These are phyloP conservation scores for Gallinago nigripennis DNA, from an alignment of 2,797 vertebrate genomes.

Conservation along the genomic window DNA sequence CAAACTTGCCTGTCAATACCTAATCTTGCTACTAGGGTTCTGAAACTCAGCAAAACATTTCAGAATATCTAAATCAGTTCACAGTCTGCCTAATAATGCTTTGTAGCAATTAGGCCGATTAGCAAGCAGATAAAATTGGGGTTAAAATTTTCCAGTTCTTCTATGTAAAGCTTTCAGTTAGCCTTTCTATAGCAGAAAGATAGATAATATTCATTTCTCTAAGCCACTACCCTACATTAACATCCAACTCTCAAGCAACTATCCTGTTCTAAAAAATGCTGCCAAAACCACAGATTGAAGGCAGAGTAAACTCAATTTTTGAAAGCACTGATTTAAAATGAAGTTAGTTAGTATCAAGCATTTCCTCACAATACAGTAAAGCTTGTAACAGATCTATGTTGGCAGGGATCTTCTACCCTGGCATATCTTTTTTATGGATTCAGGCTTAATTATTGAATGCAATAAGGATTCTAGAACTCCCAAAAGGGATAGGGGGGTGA, in stretches of 20 bases:
- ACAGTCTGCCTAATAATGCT: background rate
- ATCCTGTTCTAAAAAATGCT: background rate
- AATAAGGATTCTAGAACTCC: background rate
- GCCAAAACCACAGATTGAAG: background rate
- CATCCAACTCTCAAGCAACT: background rate
- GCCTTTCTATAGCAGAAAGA: background rate
- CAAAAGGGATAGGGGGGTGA: fast-evolving
- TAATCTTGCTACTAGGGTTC: background rate
- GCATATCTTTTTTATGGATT: background rate
- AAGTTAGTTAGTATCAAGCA: background rate
- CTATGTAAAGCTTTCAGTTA: background rate
- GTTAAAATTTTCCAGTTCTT: background rate
- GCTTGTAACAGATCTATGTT: background rate
- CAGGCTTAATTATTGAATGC: background rate
- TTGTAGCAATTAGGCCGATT: background rate
- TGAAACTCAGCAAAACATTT: background rate
- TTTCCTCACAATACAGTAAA: background rate
- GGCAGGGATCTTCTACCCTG: background rate
- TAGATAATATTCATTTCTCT: background rate
- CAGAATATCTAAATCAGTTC: background rate
- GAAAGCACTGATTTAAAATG: background rate
- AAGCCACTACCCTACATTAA: background rate
- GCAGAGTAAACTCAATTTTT: background rate
- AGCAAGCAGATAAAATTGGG: background rate
- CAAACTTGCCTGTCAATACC: background rate